These are phyloP conservation scores for Coryphaenoides rupestris DNA, from an alignment of 2,113 vertebrate genomes.

Conservation along the genomic window DNA sequence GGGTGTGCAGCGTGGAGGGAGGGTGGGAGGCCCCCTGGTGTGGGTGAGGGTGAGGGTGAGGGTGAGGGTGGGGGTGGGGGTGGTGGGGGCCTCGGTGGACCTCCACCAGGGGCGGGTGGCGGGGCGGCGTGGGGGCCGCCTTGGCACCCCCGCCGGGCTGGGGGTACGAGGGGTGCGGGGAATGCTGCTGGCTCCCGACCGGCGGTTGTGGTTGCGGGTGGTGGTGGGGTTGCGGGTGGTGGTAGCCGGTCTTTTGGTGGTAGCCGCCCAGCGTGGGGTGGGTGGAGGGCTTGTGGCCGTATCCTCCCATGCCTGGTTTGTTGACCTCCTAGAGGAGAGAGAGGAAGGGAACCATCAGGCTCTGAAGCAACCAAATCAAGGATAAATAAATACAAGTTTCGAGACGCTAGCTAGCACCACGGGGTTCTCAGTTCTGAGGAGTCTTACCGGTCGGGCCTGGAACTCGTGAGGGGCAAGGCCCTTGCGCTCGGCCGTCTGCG, in stretches of 20 bases:
- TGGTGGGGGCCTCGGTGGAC: conserved; percentile 37
- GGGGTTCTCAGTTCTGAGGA: not conserved
- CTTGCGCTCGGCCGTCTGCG: conserved; percentile 72
- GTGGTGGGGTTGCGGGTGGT: not conserved
- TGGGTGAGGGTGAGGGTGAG: conserved; percentile 35
- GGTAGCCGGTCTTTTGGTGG: conserved; percentile 60
- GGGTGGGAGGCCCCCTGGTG: conserved; percentile 59
- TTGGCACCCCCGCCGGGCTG: conserved; percentile 46
- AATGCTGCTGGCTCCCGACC: conserved; percentile 51
- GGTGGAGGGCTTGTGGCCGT: conserved; percentile 60
- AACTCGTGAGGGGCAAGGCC: conserved; percentile 65
- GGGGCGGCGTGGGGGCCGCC: conserved; percentile 44
- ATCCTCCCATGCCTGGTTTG: conserved; percentile 65
- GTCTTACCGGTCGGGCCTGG: conserved; percentile 64
- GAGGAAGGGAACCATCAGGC: not conserved
- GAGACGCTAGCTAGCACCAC: not conserved
- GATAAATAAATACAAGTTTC: too few species aligned
- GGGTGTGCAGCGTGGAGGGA: conserved; percentile 48
- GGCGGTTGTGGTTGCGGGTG: conserved; percentile 38
- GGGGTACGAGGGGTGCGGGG: conserved; percentile 54
- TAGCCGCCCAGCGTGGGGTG: conserved; percentile 60
- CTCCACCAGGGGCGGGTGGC: conserved; percentile 60
- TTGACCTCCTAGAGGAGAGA: conserved; percentile 57
- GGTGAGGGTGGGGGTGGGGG: too few species aligned
- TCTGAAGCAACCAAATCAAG: not conserved